phyloP scores from a whole-genome alignment of 2,888 invertebrate genomes.

The Brachyopa scutellaris region DNA sequence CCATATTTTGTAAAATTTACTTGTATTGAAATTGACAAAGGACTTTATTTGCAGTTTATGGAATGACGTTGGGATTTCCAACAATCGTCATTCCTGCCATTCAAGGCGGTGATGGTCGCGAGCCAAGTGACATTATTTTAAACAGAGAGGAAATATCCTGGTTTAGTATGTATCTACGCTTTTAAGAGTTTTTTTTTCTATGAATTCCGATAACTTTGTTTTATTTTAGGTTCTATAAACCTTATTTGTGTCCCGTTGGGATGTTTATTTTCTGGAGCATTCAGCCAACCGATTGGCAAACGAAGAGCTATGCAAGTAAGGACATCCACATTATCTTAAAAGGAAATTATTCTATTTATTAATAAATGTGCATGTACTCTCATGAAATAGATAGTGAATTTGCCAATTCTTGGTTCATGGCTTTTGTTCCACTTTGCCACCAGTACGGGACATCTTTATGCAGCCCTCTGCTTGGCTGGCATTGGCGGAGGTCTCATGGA shows the following conservation, averaged over 20 bases:
- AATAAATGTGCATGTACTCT: too few relatives aligned
- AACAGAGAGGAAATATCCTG: conserved; percentile 87
- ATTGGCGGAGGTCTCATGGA: conserved; percentile 90
- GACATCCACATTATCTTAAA: not conserved
- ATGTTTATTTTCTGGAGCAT: conserved; percentile 88
- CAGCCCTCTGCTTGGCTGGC: conserved; percentile 88
- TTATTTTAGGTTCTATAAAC: conserved; percentile 88
- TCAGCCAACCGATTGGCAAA: conserved; percentile 88
- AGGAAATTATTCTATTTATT: not conserved
- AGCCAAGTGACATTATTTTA: conserved; percentile 82
- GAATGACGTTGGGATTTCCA: conserved; percentile 91
- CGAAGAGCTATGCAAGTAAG: conserved; percentile 87
- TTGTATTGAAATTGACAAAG: too few relatives aligned
- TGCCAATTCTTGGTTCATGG: conserved; percentile 90
- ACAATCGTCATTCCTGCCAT: conserved; percentile 91
- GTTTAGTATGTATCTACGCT: conserved; percentile 84
- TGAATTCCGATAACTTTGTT: conserved; percentile 86
- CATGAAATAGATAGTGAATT: conserved; percentile 83
- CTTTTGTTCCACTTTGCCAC: conserved; percentile 87
- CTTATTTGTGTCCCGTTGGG: conserved; percentile 91
- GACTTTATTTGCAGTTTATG: conserved; percentile 84
- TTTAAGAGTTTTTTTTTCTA: conserved; percentile 69
- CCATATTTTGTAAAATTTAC: too few relatives aligned
- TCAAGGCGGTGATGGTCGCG: conserved; percentile 82
- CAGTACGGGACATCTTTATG: conserved; percentile 85